These are phyloP conservation scores for Bombus ignitus DNA, from an alignment of 1,140 invertebrate species.

Conservation along the genomic window DNA sequence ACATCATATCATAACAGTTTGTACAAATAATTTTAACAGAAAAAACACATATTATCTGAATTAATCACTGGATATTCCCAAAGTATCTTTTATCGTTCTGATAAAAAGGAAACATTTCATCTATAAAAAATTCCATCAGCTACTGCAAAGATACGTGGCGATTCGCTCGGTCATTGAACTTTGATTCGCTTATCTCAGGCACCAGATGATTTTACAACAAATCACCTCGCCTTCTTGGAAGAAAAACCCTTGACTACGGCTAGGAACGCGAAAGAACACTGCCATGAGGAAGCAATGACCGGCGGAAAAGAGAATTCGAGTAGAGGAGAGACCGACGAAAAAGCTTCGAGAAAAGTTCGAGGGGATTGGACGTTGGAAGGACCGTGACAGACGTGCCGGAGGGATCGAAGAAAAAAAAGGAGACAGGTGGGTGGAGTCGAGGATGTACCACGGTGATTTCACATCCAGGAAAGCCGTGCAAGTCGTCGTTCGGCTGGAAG, in stretches of 20 bases:
- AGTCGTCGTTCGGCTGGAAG: conserved; percentile 74
- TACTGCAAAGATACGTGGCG: neutral
- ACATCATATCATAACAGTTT: no score
- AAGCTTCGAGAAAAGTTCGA: conserved; percentile 43
- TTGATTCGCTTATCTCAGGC: neutral
- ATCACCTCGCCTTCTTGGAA: neutral
- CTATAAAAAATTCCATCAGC: neutral
- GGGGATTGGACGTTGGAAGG: conserved; percentile 54
- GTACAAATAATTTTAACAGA: no score
- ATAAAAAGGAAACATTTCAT: neutral
- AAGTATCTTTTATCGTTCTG: no score
- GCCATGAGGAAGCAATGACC: conserved; percentile 15
- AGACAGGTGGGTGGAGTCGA: conserved; percentile 53
- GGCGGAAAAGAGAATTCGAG: conserved; percentile 38
- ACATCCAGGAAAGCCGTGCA: conserved; percentile 66
- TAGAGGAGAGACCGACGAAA: conserved; percentile 17
- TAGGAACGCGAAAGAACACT: neutral
- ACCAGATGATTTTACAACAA: neutral
- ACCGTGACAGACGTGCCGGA: conserved; percentile 44
- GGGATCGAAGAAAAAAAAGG: conserved; percentile 49
- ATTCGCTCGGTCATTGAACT: no score
- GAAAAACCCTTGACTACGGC: neutral
- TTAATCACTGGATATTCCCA: no score
- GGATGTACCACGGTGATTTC: conserved; percentile 71
- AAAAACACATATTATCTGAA: no score